Base-by-base conservation (phyloP, 2,797 vertebrate species). In the Ceryle rudis region DNA sequence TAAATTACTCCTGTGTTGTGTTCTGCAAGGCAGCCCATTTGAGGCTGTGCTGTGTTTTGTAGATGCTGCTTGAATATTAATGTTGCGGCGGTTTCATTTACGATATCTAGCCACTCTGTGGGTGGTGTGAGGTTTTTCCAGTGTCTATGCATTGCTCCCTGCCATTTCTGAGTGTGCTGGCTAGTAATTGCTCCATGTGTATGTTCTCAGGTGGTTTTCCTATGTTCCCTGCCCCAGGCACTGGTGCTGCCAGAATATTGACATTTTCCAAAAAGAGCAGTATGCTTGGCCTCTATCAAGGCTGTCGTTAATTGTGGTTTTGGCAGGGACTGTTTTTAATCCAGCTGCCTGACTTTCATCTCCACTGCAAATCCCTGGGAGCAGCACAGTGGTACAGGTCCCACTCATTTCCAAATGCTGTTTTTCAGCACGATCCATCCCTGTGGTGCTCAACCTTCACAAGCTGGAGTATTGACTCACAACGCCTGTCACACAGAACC, bases 381-480 rank as follows among this genome's bases (percentile, higher is more conserved):
- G 62, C 3, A 2, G 82, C 0, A 0, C 3, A 5, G 52, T 26
- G 66, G 26, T 26, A 4, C 31, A 6, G 57, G 73, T 47, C 31
- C 46, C 41, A 22, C 16, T 17, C 25, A 0, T 18, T 70, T 42
- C 72, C 58, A 58, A 22, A 31, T 16, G 44, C 55, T 8, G 0
- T 78, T 87, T 51, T 78, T 73, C 54, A 66, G 79, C 72, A 1
- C 0, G 9, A 21, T 8, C 55, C 78, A 2, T 16, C 64, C 52
- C 74, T 2, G 12, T 3, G 3, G 41, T 57, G 58, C 86, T 39
- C 62, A 72, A 0, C 58, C 55, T 69, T 81, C 31, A 0, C 0
- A 5, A 29, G 0, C 46, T 2, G 2, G 11, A 33, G 1, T 47
- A 23, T 78, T 9, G 28, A 12, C 29, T 71, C 26, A 6, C 0